Evolutionary conservation across 2,113 vertebrate genomes (phyloP).

Genomic region (Cephalopterus ornatus): DNA sequence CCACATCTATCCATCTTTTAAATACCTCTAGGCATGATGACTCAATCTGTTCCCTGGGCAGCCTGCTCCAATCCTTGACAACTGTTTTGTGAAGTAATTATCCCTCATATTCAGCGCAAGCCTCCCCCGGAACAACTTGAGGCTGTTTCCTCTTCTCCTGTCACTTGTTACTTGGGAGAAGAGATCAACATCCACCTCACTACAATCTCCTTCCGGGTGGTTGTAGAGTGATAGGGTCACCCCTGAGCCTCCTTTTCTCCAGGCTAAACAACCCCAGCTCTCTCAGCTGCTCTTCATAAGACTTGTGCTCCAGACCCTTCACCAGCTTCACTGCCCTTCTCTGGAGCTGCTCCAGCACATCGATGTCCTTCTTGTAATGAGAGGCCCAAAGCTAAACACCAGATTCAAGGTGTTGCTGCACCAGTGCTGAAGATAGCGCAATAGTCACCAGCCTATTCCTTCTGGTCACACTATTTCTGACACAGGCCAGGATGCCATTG

Average conservation of each 20-base stretch:
- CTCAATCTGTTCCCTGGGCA: not conserved
- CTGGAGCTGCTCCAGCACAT: accelerated
- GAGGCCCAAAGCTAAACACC: not conserved
- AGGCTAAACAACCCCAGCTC: not conserved
- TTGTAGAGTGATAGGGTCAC: not conserved
- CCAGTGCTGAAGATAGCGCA: accelerated
- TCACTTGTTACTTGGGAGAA: not conserved
- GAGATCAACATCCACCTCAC: accelerated
- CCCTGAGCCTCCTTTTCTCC: not conserved
- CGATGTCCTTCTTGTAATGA: not conserved
- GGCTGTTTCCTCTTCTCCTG: not conserved
- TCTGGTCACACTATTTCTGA: not conserved
- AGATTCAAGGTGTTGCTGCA: accelerated
- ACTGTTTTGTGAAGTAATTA: not conserved
- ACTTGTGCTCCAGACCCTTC: not conserved
- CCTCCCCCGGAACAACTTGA: not conserved
- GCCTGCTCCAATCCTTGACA: not conserved
- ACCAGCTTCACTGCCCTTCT: accelerated
- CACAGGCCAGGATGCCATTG: not conserved
- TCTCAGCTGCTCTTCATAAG: not conserved
- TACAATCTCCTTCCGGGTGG: not conserved
- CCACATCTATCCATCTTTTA: not conserved
- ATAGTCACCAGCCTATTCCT: accelerated
- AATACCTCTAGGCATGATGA: not conserved
- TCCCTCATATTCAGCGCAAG: not conserved